These are phyloP conservation scores for Hirtodrosophila cameraria DNA, from an alignment of 2,888 invertebrate species.

Conservation along the genomic window DNA sequence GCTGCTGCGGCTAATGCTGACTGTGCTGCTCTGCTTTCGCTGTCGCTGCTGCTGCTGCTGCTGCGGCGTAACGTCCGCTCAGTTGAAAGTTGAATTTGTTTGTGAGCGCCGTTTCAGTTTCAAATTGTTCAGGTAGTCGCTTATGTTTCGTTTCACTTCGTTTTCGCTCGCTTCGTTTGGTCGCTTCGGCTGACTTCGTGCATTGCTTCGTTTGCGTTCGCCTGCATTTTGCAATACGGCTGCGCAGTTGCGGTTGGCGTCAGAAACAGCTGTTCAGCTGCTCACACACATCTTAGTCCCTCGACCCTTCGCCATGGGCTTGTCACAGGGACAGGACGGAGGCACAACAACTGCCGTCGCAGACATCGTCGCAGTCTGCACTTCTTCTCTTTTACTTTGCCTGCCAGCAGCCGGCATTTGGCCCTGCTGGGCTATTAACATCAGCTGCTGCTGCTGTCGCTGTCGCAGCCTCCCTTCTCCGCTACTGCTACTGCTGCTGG, in stretches of 20 bases:
- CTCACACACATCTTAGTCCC: slow-evolving; percentile 22
- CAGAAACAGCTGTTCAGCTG: slow-evolving; percentile 72
- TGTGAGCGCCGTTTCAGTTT: slow-evolving; percentile 61
- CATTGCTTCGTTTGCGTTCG: slow-evolving; percentile 39
- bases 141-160: slow-evolving; percentile 26
- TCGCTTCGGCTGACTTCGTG: slow-evolving; percentile 17
- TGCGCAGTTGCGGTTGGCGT: slow-evolving; percentile 62
- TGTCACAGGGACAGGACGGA: slow-evolving; percentile 34
- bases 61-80: slow-evolving; percentile 63
- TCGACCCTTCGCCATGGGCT: slow-evolving; percentile 24
- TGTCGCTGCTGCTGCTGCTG: slow-evolving; percentile 17
- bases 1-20: slow-evolving; percentile 11
- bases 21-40: slow-evolving; percentile 2
- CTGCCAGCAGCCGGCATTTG: slow-evolving; percentile 69
- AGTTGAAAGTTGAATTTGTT: slow-evolving; percentile 68
- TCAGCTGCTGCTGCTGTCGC: slow-evolving; percentile 70
- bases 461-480: slow-evolving; percentile 38
- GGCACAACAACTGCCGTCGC: slow-evolving; percentile 46
- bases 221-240: slow-evolving; percentile 62
- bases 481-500: slow-evolving; percentile 24
- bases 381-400: slow-evolving; percentile 43
- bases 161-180: slow-evolving; percentile 15
- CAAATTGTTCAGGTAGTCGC: slow-evolving; percentile 59
- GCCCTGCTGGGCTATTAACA: slow-evolving; percentile 80
- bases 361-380: slow-evolving; percentile 61